These are phyloP conservation scores for Drymonia ruficornis DNA, from an alignment of 2,888 invertebrate species.

Conservation along the genomic window DNA sequence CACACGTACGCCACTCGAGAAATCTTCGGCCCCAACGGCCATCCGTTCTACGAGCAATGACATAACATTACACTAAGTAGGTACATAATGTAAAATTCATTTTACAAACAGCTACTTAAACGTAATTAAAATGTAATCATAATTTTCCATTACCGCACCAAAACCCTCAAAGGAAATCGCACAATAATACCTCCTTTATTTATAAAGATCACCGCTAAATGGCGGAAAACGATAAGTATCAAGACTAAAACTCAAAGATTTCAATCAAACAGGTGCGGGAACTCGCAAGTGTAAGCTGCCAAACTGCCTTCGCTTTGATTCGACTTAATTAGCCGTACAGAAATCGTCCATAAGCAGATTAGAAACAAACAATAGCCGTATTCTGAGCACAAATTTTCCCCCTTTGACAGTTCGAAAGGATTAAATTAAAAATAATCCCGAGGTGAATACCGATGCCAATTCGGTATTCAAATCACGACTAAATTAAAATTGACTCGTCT, in stretches of 20 bases:
- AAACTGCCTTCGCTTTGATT: conserved; percentile 27
- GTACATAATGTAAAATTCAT: no score
- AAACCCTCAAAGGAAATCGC: no score
- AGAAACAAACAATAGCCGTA: conserved; percentile 38
- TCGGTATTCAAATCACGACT: neutral
- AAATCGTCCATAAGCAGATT: conserved; percentile 38
- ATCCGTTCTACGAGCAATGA: no score
- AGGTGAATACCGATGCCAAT: conserved; percentile 4
- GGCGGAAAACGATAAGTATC: neutral
- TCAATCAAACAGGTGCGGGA: conserved; percentile 24
- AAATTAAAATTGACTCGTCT: neutral
- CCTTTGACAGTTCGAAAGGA: conserved; percentile 38
- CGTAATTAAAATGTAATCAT: no score
- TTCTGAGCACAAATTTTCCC: conserved; percentile 15
- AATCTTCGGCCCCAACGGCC: no score
- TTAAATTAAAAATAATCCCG: conserved; percentile 40
- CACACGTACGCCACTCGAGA: no score
- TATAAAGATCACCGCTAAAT: neutral
- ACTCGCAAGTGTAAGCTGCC: conserved; percentile 12
- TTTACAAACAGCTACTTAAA: no score
- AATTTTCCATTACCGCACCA: no score
- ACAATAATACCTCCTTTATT: neutral
- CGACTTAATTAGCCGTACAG: conserved; percentile 32
- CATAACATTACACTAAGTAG: no score
- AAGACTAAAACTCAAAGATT: conserved; percentile 8